Base-by-base conservation (phyloP, 2,113 vertebrate genomes). In the Merops nubicus region DNA sequence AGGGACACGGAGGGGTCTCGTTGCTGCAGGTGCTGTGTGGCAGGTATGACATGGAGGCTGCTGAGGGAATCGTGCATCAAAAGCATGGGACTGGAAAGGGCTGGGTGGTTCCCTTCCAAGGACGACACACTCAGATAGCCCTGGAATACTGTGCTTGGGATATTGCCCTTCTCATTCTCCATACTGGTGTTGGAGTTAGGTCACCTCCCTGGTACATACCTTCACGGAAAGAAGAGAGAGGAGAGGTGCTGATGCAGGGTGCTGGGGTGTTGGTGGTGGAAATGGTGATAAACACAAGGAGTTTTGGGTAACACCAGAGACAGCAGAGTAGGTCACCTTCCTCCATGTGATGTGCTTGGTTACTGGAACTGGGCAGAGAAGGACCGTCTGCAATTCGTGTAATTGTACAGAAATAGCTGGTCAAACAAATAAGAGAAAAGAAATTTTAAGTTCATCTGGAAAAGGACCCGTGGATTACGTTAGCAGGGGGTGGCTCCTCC, bases 31-130 rank as follows among this genome's bases (percentile, higher is more conserved):
- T 33, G n/a, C 59, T 10, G 29, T 4, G 72, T 31, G 77, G 33
- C 14, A 12, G 6, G 6, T 5, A 8, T 9, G 51, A 3, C 0
- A 0, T 57, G 70, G 17, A 11, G 23, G 4, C 40, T 10, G 11
- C 1, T 6, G 50, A 26, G 77, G 38, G 40, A n/a, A 26, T 11
- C 6, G 4, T 12, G 26, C 34, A 10, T 15, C 67, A 8, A 1
- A 29, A 59, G 29, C 1, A 0, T 11, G 45, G 36, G 16, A 19
- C 54, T 69, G 40, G 20, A n/a, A 19, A 50, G 25, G 54, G 48
- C 69, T 0, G 0, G 20, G 4, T 1, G 1, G 17, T 45, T 91
- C 6, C 23, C 13, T 62, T 53, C 34, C 54, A 28, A 82, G 26
- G 59, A 1, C 7, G 22, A 38, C n/a, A n/a, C n/a, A n/a, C n/a